Percentiles rank a stretch among this genome's conserved stretches.
These are phyloP conservation scores for Sebastes elongatus DNA, from an alignment of 2,797 vertebrate species.

Conservation along the genomic window DNA sequence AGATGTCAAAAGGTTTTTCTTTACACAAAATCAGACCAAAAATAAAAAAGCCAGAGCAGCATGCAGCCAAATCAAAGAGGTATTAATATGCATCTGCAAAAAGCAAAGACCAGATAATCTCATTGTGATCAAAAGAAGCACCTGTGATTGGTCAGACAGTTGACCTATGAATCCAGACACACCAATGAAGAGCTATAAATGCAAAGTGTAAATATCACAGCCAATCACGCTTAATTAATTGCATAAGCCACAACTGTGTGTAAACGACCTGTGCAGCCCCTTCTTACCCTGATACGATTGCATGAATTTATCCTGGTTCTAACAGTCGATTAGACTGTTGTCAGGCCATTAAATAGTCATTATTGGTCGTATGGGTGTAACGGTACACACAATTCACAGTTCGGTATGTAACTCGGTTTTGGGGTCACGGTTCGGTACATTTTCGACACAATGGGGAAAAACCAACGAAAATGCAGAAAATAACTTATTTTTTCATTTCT, in stretches of 20 bases:
- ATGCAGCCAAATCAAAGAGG: not conserved
- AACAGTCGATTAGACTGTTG: no score
- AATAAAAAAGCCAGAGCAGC: not conserved
- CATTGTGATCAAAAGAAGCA: not conserved
- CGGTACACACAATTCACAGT: no score
- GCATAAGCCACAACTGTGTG: not conserved
- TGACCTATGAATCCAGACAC: not conserved
- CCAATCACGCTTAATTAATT: slow-evolving; percentile 1
- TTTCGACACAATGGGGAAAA: no score
- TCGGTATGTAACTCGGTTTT: no score
- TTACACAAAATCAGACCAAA: not conserved
- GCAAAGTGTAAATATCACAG: not conserved
- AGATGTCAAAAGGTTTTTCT: not conserved
- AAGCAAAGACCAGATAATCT: not conserved
- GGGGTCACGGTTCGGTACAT: no score
- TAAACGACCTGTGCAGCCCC: not conserved
- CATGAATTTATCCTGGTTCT: not conserved
- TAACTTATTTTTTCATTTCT: no score
- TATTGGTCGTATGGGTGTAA: no score
- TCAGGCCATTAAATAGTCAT: no score
- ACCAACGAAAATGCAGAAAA: no score
- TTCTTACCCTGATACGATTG: not conserved
- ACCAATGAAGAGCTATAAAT: not conserved
- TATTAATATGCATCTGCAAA: not conserved
- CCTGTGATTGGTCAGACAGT: not conserved